Conservation (phyloP, 1,140 invertebrate species). For the Cryptotermes secundus region DNA sequence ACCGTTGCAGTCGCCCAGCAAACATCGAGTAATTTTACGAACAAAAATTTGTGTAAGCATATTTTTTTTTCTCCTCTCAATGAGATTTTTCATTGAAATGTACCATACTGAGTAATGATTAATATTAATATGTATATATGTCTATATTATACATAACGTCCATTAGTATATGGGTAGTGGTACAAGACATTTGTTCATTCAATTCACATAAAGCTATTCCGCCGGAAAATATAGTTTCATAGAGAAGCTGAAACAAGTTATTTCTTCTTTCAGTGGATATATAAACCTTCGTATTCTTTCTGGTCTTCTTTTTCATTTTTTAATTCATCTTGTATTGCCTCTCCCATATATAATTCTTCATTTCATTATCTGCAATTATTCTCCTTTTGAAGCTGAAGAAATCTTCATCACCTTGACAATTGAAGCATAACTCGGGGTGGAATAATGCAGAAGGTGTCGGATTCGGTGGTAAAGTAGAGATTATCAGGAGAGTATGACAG, state of each 20-base stretch:
- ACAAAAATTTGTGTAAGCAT: neutral
- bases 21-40: neutral
- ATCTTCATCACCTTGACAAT: too few species aligned
- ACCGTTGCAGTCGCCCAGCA: neutral
- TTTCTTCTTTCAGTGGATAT: neutral
- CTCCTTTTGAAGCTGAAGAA: too few species aligned
- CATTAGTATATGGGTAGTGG: slow-evolving; percentile 4
- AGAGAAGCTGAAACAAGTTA: neutral
- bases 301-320: too few species aligned
- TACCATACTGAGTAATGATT: neutral
- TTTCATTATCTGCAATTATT: too few species aligned
- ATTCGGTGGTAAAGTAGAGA: too few species aligned
- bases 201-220: neutral
- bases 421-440: too few species aligned
- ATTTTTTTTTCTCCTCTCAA: neutral
- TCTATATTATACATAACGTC: slow-evolving; percentile 29
- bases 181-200: neutral
- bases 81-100: neutral
- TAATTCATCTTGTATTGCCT: too few species aligned
- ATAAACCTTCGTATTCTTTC: too few species aligned
- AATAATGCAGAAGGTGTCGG: too few species aligned
- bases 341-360: too few species aligned
- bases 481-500: neutral
- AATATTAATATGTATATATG: slow-evolving; percentile 28
- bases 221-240: slow-evolving; percentile 3